Base-by-base conservation (phyloP, 2,888 invertebrate species). In the Abrostola tripartita region DNA sequence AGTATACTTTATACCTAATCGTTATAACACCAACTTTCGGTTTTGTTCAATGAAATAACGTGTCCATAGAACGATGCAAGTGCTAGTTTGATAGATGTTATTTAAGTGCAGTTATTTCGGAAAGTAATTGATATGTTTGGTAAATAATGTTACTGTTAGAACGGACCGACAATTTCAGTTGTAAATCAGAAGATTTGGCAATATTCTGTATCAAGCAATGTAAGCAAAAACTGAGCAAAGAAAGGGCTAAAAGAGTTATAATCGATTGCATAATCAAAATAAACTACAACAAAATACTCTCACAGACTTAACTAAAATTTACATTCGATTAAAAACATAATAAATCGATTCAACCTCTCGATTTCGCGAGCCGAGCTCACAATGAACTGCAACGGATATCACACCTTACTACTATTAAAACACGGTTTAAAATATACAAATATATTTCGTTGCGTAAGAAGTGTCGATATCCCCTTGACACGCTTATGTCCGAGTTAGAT, bases 401-500 rank as follows among this genome's bases (percentile, higher is more conserved):
- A 61, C 58, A 61, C 74, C 65, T 58, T 65, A 74, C 64, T 40
- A 5, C 40, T 24, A 41, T 36, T 44, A 40, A n/a, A 24, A 70
- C 79, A 86, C 72, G 78, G 83, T 81, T 76, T 60, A 78, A 74
- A 78, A 63, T 78, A 63, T 57, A 68, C 65, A 53, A 47, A 49
- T 56, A 41, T 24, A 40, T 54, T 65, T 61, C 24, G 61, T 66
- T 71, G 75, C 72, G 74, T 75, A 74, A 84, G 82, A 85, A 84
- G 85, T 88, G 87, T 84, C 87, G 71, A 64, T 67, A 81, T 84
- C 79, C 84, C 91, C 91, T 91, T 91, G 91, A 90, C 91, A 89
- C 73, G 85, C 80, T 87, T 87, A 74, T 71, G 82, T 68, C 56
- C 80, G 83, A 78, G 84, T 87, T 86, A 86, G 87, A 87, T 86